Evolutionary conservation across 2,113 vertebrate genomes (phyloP).

Genomic region (Nycticebus coucang): DNA sequence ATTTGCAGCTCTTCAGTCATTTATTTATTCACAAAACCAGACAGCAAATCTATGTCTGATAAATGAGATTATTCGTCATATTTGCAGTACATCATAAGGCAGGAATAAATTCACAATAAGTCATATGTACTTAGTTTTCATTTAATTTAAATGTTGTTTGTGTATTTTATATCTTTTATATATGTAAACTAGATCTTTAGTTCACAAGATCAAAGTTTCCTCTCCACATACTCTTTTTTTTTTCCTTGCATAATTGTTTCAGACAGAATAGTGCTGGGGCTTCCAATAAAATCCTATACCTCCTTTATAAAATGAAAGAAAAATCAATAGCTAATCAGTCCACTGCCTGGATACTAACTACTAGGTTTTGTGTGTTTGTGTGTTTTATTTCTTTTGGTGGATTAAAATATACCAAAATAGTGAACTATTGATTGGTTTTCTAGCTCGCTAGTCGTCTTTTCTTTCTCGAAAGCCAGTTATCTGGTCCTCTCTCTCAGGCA

Average conservation of each 20-base stretch:
- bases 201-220: neutral
- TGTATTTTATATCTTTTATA: neutral
- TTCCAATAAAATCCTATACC: conserved; percentile 26
- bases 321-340: conserved; percentile 76
- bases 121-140: neutral
- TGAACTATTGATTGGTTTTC: conserved; percentile 50
- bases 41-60: neutral
- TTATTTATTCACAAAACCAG: neutral
- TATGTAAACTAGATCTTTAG: conserved; percentile 12
- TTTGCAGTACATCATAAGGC: neutral
- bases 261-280: neutral
- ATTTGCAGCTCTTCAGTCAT: neutral
- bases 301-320: conserved; percentile 19
- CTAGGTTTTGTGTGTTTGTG: neutral
- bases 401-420: conserved; percentile 74
- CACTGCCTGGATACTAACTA: conserved; percentile 28
- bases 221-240: neutral
- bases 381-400: conserved; percentile 66
- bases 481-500: neutral
- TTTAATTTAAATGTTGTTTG: neutral
- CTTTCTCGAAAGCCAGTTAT: conserved; percentile 32
- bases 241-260: neutral
- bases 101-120: neutral
- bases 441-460: conserved; percentile 45
- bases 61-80: neutral